These are phyloP conservation scores for Anguilla anguilla DNA, from an alignment of 2,797 vertebrate genomes.

Conservation along the genomic window DNA sequence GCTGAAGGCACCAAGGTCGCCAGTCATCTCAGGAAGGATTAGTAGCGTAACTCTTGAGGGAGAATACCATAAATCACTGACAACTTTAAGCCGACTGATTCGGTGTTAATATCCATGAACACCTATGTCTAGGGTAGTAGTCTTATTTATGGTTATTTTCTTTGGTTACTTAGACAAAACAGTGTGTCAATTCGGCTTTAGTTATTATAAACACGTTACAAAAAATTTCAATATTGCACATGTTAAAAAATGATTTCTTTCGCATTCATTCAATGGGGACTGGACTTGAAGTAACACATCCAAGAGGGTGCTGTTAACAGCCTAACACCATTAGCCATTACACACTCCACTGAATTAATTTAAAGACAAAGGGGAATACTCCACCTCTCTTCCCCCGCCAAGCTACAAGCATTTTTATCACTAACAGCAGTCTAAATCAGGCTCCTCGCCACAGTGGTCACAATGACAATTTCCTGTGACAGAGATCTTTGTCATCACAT, in stretches of 20 bases:
- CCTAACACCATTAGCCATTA: slow-evolving; percentile 1
- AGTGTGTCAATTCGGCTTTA: neutral
- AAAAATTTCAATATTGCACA: neutral
- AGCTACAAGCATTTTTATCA: neutral
- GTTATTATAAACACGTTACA: neutral
- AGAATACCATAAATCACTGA: slow-evolving; percentile 5
- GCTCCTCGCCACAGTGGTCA: neutral
- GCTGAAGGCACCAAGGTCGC: neutral
- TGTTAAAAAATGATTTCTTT: neutral
- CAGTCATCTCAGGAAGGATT: neutral
- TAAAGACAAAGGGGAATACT: neutral
- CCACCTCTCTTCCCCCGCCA: neutral
- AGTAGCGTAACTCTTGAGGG: slow-evolving; percentile 1
- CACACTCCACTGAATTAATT: slow-evolving; percentile 23
- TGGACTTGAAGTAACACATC: neutral
- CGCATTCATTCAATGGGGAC: slow-evolving; percentile 2
- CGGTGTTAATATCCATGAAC: neutral
- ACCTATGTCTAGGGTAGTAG: neutral
- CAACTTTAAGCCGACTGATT: neutral
- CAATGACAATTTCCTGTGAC: slow-evolving; percentile 11
- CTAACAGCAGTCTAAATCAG: neutral
- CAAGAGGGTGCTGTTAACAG: neutral
- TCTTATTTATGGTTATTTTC: neutral
- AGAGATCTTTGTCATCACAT: neutral
- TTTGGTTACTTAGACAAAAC: neutral